Conservation (phyloP, 2,797 vertebrate genomes). For the Poecilia wingei region DNA sequence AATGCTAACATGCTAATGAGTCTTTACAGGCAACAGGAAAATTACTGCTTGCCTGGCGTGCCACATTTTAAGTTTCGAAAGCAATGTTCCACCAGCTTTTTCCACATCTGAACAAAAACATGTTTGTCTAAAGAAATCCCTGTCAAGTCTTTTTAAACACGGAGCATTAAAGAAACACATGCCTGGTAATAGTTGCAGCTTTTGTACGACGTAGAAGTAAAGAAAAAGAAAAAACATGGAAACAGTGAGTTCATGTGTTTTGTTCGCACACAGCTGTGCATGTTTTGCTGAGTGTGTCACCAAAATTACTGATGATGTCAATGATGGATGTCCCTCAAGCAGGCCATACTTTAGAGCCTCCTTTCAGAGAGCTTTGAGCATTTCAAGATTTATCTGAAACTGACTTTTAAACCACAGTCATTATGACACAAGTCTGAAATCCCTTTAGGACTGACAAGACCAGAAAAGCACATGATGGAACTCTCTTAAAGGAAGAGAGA, state of each 20-base stretch:
- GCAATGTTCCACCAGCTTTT: conserved; percentile 31
- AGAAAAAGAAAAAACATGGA: conserved; percentile 45
- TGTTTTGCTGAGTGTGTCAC: conserved; percentile 72
- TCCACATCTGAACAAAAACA: conserved; percentile 62
- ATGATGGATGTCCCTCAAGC: conserved; percentile 69
- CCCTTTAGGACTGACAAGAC: conserved; percentile 41
- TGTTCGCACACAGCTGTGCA: conserved; percentile 71
- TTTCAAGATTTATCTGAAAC: conserved; percentile 52
- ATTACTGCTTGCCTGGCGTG: conserved; percentile 50
- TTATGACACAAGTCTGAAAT: conserved; percentile 45
- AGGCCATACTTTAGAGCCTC: conserved; percentile 44
- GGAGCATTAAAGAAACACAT: conserved; percentile 45
- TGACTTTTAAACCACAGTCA: conserved; percentile 54
- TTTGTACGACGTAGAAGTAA: conserved; percentile 57
- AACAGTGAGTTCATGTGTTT: conserved; percentile 69
- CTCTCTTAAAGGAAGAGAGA: conserved; percentile 26
- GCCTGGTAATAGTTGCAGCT: conserved; percentile 56
- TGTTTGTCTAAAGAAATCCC: conserved; percentile 52
- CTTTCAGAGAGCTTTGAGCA: conserved; percentile 36
- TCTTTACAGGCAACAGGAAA: conserved; percentile 61
- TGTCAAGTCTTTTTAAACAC: conserved; percentile 50
- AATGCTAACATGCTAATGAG: conserved; percentile 33
- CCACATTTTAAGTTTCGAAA: conserved; percentile 49
- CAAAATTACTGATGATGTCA: conserved; percentile 69
- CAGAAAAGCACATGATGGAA: conserved; percentile 22